phyloP scores from a whole-genome alignment of 2,113 vertebrate species.

The Onychostoma macrolepis region DNA sequence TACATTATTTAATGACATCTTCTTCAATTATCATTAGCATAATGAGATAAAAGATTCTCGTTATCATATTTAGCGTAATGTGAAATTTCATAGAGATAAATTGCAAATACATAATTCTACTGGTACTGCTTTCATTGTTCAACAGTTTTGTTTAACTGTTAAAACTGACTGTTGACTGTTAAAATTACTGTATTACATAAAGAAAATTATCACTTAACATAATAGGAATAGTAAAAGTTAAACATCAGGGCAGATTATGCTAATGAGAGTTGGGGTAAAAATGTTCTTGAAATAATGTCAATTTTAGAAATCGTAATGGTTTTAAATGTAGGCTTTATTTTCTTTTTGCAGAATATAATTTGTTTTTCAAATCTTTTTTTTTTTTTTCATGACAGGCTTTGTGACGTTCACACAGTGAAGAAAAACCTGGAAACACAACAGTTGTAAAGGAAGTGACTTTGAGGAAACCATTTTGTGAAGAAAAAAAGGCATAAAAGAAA shows the following conservation, averaged over 20 bases:
- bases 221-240: not conserved
- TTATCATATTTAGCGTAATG: no score
- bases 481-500: conserved; percentile 4
- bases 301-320: not conserved
- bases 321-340: not conserved
- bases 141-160: not conserved
- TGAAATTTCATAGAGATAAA: no score
- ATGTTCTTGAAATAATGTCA: not conserved
- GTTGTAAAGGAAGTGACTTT: not conserved
- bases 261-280: not conserved
- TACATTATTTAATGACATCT: no score
- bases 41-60: no score
- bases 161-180: not conserved
- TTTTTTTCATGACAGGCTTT: not conserved
- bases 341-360: not conserved
- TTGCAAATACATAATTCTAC: no score
- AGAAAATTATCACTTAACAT: not conserved
- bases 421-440: not conserved
- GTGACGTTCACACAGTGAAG: not conserved
- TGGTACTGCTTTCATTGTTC: no score
- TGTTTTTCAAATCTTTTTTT: not conserved
- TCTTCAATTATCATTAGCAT: no score
- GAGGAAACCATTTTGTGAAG: not conserved
- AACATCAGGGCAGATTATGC: not conserved
- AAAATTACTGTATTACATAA: not conserved